Evolutionary conservation across 2,797 vertebrate genomes (phyloP).

Genomic region (Helicolenus hilgendorfi): DNA sequence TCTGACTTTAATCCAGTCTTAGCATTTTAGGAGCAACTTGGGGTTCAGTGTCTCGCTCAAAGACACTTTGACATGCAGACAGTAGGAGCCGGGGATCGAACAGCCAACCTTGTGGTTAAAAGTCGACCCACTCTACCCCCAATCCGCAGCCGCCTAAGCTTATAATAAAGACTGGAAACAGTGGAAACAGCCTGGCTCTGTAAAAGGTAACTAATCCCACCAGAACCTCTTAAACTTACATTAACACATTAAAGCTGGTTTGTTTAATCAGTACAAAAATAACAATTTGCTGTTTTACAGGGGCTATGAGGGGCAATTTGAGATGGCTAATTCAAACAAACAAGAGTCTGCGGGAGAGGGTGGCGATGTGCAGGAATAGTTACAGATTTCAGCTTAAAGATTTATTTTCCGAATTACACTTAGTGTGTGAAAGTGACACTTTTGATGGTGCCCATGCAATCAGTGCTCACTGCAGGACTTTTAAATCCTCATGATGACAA

Average conservation of each 20-base stretch:
- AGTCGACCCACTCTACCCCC: too few species aligned
- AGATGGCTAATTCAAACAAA: not conserved
- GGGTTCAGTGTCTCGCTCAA: rapidly evolving
- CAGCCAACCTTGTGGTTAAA: too few species aligned
- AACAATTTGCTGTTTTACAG: not conserved
- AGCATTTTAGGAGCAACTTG: too few species aligned
- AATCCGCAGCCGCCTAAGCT: not conserved
- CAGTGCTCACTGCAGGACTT: not conserved
- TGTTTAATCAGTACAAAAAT: not conserved
- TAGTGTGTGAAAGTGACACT: not conserved
- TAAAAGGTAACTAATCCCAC: not conserved
- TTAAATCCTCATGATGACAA: not conserved
- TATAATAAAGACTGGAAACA: not conserved
- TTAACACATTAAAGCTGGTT: not conserved
- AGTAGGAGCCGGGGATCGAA: too few species aligned
- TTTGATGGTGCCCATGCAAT: not conserved
- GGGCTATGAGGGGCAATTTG: not conserved
- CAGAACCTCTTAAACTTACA: not conserved
- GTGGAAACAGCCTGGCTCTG: not conserved
- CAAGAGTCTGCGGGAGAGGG: not conserved
- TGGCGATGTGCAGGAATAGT: not conserved
- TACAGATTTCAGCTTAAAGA: not conserved
- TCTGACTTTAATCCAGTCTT: too few species aligned
- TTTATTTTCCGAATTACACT: not conserved
- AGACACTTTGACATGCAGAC: too few species aligned